Base-by-base conservation (phyloP, 2,888 invertebrate genomes). In the Tipula lateralis region DNA sequence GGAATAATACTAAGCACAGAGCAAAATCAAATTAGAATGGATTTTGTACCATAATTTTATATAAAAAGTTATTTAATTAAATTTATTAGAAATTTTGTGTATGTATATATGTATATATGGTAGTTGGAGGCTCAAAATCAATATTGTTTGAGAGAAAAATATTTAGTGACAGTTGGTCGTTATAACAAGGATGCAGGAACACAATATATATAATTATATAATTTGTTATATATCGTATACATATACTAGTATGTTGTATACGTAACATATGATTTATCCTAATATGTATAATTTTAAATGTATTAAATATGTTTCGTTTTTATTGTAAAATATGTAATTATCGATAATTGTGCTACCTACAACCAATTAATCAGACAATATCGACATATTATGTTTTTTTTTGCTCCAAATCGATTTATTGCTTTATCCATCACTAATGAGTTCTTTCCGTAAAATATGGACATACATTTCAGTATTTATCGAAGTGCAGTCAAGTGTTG, bases 11-110 rank as follows among this genome's bases (percentile, higher is more conserved):
- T 13, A 66, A 66, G 66, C 66, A 66, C 66, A 24, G 24, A 66
- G 24, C 6, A 66, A 24, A 66, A 66, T 66, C 19, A 66, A 66
- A 66, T 66, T 66, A 66, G 66, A 66, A 66, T 66, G 66, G 66
- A 66, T 66, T 44, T 66, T 66, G 24, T 66, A 24, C 66, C 66
- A 66, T 66, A 66, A 66, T 9, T 66, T 19, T 24, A 66, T 44
- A 66, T 24, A 66, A 66, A 66, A 66, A 66, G 24, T 66, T 66
- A 66, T 66, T 66, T 66, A 66, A 66, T 66, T 66, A 66, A 66
- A 66, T 66, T 66, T 66, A 66, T 66, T 66, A 24, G 66, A 12
- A n/a, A n/a, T n/a, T n/a, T n/a, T n/a, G n/a, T n/a, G n/a, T n/a
- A n/a, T n/a, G n/a, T 66, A 24, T 2, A 66, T 66, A 16, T n/a